A percentile compares a stretch with the other conserved stretches of the same genome.
These are phyloP conservation scores for Plectropomus leopardus DNA, from an alignment of 2,113 vertebrate genomes.

Conservation along the genomic window DNA sequence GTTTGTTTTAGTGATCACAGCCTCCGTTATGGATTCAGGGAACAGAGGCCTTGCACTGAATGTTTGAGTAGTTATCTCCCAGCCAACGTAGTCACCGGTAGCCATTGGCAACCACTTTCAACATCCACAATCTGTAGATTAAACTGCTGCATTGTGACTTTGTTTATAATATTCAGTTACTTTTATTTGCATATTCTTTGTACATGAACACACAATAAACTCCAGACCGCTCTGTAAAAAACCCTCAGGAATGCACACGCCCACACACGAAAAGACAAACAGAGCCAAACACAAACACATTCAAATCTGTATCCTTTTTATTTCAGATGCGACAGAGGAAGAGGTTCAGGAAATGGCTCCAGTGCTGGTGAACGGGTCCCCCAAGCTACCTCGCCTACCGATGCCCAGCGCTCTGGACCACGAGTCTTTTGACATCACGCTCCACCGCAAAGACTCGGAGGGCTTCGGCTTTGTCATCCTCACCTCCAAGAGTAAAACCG, in stretches of 20 bases:
- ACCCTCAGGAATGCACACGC: not conserved
- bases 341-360: slow-evolving; percentile 73
- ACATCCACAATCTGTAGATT: slow-evolving; percentile 3
- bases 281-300: not conserved
- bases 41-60: not conserved
- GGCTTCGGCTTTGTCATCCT: slow-evolving; percentile 99
- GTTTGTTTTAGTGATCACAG: not conserved
- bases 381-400: slow-evolving; percentile 84
- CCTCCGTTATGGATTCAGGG: not conserved
- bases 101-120: not conserved
- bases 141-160: not conserved
- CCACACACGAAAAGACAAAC: slow-evolving; percentile 3
- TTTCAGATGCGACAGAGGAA: slow-evolving; percentile 77
- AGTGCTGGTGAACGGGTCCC: slow-evolving; percentile 87
- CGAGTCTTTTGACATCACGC: slow-evolving; percentile 91
- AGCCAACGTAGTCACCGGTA: not conserved
- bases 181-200: not conserved
- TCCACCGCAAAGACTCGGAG: slow-evolving; percentile 94
- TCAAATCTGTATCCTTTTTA: not conserved
- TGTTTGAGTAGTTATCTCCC: not conserved
- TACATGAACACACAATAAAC: not conserved
- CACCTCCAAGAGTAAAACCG: slow-evolving; percentile 96
- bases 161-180: not conserved
- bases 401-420: slow-evolving; percentile 78
- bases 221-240: not conserved